Base-by-base conservation (phyloP, 2,797 vertebrate genomes). In the Phrynocephalus vlangalii region DNA sequence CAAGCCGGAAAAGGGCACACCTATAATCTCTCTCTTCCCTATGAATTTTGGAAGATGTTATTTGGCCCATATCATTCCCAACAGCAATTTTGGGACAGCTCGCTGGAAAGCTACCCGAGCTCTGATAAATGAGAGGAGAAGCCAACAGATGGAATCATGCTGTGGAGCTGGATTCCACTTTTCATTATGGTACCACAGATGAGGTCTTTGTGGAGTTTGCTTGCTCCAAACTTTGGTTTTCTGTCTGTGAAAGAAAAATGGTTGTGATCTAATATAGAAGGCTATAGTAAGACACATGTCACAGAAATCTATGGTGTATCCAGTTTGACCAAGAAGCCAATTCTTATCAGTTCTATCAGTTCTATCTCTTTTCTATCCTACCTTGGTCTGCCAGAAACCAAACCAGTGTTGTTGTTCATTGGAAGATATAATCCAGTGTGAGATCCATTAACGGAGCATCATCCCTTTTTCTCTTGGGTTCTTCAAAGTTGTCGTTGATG, bases 401-500 rank as follows among this genome's bases (percentile, higher is more conserved):
- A 91, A 88, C 3, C 24, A 90, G 1, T 24, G 20, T 22, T 33
- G 33, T 33, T 33, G 33, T 33, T 33, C 33, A 33, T 33, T 33
- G 33, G 33, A 33, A 33, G 33, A 33, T 33, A 33, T 33, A 33
- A 33, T 33, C 2, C 71, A 24, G 26, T 52, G 60, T 5, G 11
- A 67, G 33, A 33, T 20, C 79, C 79, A 56, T 89, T 91, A 91
- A 92, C 82, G 28, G 26, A 75, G 20, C 73, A 84, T 92, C 66
- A 52, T 0, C 86, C 56, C 76, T 88, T 84, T 84, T n/a, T 10
- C 50, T 44, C 11, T n/a, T 60, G 48, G 86, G 30, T 79, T 70
- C 11, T 92, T 75, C 73, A 92, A 86, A 72, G 87, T 79, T 89
- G 75, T 70, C 91, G 73, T 91, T 83, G 2, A 26, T 1, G 73